These are phyloP conservation scores for Aphyosemion australe DNA, from an alignment of 2,113 vertebrate genomes.

Conservation along the genomic window DNA sequence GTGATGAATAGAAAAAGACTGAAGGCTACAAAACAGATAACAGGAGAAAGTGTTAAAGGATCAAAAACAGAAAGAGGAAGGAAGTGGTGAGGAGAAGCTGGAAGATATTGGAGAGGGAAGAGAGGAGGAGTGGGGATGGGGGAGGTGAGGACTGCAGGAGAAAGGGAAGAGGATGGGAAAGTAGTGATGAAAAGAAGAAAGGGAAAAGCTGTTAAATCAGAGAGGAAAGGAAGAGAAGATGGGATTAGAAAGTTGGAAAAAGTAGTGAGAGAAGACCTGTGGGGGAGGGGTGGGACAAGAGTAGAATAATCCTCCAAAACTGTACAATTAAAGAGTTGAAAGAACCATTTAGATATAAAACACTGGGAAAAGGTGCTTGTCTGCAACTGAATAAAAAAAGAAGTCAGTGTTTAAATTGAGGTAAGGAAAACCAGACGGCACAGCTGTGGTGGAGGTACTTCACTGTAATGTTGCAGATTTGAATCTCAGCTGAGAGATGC, in stretches of 20 bases:
- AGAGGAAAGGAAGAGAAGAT: constrained; percentile 23
- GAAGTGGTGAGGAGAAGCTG: constrained; percentile 18
- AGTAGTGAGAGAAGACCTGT: constrained; percentile 32
- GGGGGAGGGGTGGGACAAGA: constrained; percentile 28
- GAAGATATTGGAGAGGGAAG: constrained; percentile 31
- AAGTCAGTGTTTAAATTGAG: too few species aligned
- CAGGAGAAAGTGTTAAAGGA: constrained; percentile 23
- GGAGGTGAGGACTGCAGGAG: constrained; percentile 45
- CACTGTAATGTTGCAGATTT: too few species aligned
- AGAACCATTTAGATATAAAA: constrained; percentile 43
- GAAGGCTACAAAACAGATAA: constrained; percentile 24
- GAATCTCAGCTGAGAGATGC: too few species aligned
- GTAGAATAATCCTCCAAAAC: constrained; percentile 67
- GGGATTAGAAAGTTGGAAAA: constrained; percentile 60
- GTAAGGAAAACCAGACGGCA: too few species aligned
- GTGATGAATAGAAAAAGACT: constrained; percentile 14
- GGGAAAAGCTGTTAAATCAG: constrained; percentile 18
- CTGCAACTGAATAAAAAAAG: too few species aligned
- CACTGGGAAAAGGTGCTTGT: not conserved
- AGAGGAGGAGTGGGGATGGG: constrained; percentile 43
- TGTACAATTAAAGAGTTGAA: constrained; percentile 68
- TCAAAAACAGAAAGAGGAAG: constrained; percentile 36
- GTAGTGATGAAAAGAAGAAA: constrained; percentile 44
- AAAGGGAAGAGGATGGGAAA: constrained; percentile 39
- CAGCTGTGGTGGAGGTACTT: too few species aligned